Percentiles rank a stretch among this genome's conserved stretches.
Conservation (phyloP, 2,113 vertebrate genomes). For the Scomber colias region DNA sequence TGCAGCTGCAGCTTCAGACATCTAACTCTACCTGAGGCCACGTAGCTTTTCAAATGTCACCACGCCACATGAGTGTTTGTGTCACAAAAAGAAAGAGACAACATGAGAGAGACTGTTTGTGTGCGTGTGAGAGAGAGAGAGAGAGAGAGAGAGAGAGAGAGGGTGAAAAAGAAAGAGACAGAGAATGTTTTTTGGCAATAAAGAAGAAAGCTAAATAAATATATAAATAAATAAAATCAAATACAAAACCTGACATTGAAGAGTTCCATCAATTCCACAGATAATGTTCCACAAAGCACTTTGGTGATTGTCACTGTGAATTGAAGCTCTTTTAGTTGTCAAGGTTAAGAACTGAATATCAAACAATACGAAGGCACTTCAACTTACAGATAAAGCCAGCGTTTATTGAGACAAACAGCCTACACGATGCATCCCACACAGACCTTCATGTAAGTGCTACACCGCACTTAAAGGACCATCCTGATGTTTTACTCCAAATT, state of each 20-base stretch:
- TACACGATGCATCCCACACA: constrained; percentile 45
- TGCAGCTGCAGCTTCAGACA: constrained; percentile 50
- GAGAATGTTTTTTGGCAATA: background rate
- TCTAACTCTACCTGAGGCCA: constrained; percentile 59
- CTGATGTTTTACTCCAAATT: constrained; percentile 14
- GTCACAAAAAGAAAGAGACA: constrained; percentile 40
- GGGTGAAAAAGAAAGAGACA: background rate
- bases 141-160: background rate
- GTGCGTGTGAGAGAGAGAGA: background rate
- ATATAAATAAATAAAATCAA: too few species aligned
- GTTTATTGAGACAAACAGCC: constrained; percentile 34
- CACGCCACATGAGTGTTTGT: constrained; percentile 49
- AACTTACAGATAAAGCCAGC: constrained; percentile 33
- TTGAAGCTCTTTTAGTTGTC: constrained; percentile 39
- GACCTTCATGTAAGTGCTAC: constrained; percentile 39
- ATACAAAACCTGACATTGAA: constrained; percentile 6
- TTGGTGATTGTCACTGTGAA: constrained; percentile 24
- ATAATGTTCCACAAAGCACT: constrained; percentile 17
- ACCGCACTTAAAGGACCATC: constrained; percentile 37
- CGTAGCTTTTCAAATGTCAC: constrained; percentile 74
- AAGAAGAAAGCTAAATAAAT: constrained; percentile 13
- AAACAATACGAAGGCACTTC: constrained; percentile 46
- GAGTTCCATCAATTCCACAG: constrained; percentile 20
- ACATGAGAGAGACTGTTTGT: constrained; percentile 15
- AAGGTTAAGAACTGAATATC: constrained; percentile 46